phyloP scores from a whole-genome alignment of 2,888 invertebrate genomes.

The Escarpia spicata region DNA sequence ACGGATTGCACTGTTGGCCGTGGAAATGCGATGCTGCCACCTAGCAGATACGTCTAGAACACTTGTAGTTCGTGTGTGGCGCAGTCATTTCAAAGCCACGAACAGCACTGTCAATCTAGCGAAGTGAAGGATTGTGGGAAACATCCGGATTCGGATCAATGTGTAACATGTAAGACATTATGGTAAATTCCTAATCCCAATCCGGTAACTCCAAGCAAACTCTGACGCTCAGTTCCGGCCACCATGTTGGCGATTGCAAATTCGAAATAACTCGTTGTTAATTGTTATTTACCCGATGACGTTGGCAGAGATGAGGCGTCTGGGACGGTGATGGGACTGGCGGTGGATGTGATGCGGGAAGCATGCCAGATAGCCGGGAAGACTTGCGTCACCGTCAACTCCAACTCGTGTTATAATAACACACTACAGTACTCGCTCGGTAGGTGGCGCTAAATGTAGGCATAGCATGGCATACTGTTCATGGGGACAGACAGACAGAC shows the following conservation, averaged over 20 bases:
- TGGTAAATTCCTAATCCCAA: not conserved
- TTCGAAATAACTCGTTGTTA: not conserved
- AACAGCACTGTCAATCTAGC: too few relatives aligned
- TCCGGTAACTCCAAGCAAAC: not conserved
- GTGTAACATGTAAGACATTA: not conserved
- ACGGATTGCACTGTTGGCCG: too few relatives aligned
- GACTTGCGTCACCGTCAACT: not conserved
- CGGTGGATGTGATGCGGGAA: not conserved
- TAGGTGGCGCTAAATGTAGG: not conserved
- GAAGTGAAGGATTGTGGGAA: not conserved
- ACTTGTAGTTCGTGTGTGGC: too few relatives aligned
- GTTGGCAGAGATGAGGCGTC: not conserved
- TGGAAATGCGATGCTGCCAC: too few relatives aligned
- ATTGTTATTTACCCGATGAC: not conserved
- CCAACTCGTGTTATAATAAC: not conserved
- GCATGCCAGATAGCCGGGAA: not conserved
- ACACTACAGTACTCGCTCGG: not conserved
- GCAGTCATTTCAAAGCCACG: too few relatives aligned
- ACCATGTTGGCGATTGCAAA: not conserved
- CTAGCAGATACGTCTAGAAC: too few relatives aligned
- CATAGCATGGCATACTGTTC: too few relatives aligned
- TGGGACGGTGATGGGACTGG: not conserved
- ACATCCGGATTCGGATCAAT: not conserved
- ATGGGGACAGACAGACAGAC: not conserved
- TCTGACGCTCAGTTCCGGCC: not conserved